These are phyloP conservation scores for Elachura formosa DNA, from an alignment of 2,113 vertebrate genomes.

Conservation along the genomic window DNA sequence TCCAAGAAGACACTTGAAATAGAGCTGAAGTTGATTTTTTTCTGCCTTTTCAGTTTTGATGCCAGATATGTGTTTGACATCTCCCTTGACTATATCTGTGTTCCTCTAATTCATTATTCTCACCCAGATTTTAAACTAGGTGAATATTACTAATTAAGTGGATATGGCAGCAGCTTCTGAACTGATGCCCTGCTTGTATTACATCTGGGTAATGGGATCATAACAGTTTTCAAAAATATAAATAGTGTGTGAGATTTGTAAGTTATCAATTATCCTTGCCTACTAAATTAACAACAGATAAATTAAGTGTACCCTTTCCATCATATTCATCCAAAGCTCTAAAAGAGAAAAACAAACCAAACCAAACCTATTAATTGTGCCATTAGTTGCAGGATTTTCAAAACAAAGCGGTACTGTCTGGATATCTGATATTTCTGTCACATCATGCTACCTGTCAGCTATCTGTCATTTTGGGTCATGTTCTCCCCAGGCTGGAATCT, in stretches of 20 bases:
- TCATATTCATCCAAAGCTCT: background rate
- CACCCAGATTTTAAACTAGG: background rate
- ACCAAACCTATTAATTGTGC: too few species aligned
- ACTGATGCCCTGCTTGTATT: constrained; percentile 19
- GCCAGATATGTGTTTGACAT: background rate
- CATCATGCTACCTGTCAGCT: background rate
- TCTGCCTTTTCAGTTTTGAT: background rate
- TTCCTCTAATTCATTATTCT: constrained; percentile 1
- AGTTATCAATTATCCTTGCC: background rate
- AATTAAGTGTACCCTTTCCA: background rate
- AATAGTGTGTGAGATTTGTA: background rate
- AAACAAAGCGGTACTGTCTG: background rate
- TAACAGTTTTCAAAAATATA: constrained; percentile 1
- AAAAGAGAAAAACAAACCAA: too few species aligned
- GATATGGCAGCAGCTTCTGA: constrained; percentile 24
- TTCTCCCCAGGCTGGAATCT: background rate
- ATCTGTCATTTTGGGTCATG: background rate
- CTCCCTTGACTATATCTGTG: background rate
- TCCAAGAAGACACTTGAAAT: constrained; percentile 4
- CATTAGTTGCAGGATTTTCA: background rate
- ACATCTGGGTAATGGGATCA: background rate
- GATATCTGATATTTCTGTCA: background rate
- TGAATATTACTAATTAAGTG: constrained; percentile 9
- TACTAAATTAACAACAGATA: background rate
- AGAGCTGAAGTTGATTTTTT: constrained; percentile 15